These are phyloP conservation scores for Brenthis daphne DNA, from an alignment of 2,888 invertebrate genomes.

Conservation along the genomic window DNA sequence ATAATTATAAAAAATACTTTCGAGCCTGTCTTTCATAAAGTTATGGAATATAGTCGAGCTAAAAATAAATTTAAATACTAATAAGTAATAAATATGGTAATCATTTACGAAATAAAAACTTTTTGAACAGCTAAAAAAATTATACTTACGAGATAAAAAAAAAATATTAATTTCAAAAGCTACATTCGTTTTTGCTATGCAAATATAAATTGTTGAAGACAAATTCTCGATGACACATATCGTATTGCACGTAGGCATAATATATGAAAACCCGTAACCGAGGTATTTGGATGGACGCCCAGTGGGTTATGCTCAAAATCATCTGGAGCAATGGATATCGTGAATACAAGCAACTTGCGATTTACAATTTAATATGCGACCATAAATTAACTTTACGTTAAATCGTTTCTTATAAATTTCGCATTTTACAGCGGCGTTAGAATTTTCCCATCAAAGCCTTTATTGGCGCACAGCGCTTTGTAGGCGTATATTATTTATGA, in stretches of 20 bases:
- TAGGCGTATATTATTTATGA: slow-evolving; percentile 38
- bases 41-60: slow-evolving; percentile 18
- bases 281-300: slow-evolving; percentile 38
- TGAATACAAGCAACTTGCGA: slow-evolving; percentile 25
- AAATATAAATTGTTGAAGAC: slow-evolving; percentile 12
- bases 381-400: slow-evolving; percentile 13
- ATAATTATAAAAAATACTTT: slow-evolving; percentile 54
- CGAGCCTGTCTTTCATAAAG: slow-evolving; percentile 41
- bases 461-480: slow-evolving; percentile 28
- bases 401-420: slow-evolving; percentile 27
- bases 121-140: background rate
- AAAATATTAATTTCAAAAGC: background rate
- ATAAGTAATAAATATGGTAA: background rate
- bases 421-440: slow-evolving; percentile 28
- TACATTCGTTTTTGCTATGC: slow-evolving; percentile 11
- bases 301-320: slow-evolving; percentile 36
- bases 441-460: slow-evolving; percentile 32
- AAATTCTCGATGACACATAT: slow-evolving; percentile 29
- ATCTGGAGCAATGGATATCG: slow-evolving; percentile 24
- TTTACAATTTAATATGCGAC: slow-evolving; percentile 18
- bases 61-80: slow-evolving; percentile 13
- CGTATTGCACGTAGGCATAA: slow-evolving; percentile 21
- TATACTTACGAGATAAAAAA: background rate
- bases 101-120: background rate
- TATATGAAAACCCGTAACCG: slow-evolving; percentile 27